A percentile compares a stretch with the other conserved stretches of the same genome.
Conservation (phyloP, 23 tunicate species). For the Phallusia fumigata region DNA sequence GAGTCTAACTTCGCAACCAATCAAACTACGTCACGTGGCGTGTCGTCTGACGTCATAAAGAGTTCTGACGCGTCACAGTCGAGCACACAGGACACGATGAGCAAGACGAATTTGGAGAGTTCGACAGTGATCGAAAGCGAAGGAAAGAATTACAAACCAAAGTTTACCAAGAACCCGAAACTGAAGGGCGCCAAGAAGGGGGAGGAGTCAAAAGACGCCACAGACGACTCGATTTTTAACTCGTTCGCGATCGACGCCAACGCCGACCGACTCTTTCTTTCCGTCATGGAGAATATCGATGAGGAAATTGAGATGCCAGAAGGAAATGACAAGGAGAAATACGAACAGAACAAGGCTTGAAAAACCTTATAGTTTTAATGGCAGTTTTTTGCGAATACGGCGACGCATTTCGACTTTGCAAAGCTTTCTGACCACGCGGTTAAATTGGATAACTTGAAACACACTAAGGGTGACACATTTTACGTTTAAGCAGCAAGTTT, state of each 20-base stretch:
- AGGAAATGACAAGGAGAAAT: neutral
- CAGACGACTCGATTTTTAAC: slow-evolving; percentile 68
- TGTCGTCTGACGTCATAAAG: neutral
- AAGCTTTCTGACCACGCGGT: too few species aligned
- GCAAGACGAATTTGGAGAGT: slow-evolving; percentile 2
- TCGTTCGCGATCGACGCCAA: slow-evolving; percentile 80
- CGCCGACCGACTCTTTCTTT: slow-evolving; percentile 67
- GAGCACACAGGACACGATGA: neutral
- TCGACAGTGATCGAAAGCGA: neutral
- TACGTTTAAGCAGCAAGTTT: too few species aligned
- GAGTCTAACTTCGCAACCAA: neutral
- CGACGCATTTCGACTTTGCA: too few species aligned
- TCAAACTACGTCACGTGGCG: neutral
- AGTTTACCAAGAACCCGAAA: neutral
- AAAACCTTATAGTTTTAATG: too few species aligned
- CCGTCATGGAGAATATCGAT: slow-evolving; percentile 80
- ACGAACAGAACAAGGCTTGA: neutral
- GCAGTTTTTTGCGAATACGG: too few species aligned
- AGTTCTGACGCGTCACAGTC: neutral
- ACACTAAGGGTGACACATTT: too few species aligned
- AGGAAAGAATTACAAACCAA: slow-evolving; percentile 7
- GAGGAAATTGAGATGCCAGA: slow-evolving; percentile 28
- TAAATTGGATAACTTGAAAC: too few species aligned
- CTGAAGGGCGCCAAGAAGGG: neutral
- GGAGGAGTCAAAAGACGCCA: slow-evolving; percentile 24